Base-by-base conservation (phyloP, 2,888 invertebrate genomes). In the Macrophya annulata region DNA sequence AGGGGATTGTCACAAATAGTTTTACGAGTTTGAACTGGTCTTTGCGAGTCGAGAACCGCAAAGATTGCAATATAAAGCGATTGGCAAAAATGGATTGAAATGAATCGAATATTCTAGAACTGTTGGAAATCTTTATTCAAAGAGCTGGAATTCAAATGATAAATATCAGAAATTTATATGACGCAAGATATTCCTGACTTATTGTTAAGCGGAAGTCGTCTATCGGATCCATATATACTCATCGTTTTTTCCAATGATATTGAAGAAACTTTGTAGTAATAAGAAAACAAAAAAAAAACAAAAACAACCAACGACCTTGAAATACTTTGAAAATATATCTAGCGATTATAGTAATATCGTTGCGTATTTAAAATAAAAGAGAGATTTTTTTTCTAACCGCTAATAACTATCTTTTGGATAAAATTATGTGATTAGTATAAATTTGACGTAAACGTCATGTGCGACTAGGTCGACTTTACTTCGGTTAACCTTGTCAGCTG, bases 401-500 rank as follows among this genome's bases (percentile, higher is more conserved):
- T 55, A 17, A 8, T 55, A 55, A n/a, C n/a, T 62, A 62, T 21
- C 12, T 62, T 62, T 21, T 25, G 25, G 25, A 62, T 25, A 10
- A 62, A 62, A 62, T 62, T 62, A 12, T 4, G 9, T 4, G 25
- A 62, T 0, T 6, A 37, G 37, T 17, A 51, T 81, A 62, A 62
- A 81, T 62, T 62, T 43, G 81, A 40, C 12, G 43, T 12, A n/a
- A 43, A 40, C 81, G 81, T 81, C 62, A 81, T 62, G 43, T 81
- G 43, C 43, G 21, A 81, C n/a, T 81, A 62, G 81, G 59, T 81
- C 59, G 81, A 62, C 17, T 62, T 43, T 62, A 62, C 17, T 62
- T 43, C 81, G 43, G n/a, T 71, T 65, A 71, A 83, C 71, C 68
- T 68, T 15, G 48, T 83, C 83, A 83, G 83, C 83, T 83, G 83